phyloP scores from a whole-genome alignment of 1,140 invertebrate genomes.

The Meloidogyne floridensis region DNA sequence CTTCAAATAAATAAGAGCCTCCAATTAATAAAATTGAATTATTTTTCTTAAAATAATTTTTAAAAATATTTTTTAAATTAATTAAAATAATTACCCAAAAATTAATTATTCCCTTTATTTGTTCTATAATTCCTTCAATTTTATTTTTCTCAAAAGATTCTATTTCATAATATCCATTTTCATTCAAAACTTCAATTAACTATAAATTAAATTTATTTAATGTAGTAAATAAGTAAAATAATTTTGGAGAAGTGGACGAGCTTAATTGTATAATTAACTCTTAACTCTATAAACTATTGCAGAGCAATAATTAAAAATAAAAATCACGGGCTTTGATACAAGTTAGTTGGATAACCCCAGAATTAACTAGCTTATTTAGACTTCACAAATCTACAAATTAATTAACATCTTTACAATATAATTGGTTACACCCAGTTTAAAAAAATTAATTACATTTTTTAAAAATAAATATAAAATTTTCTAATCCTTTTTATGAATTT shows the following conservation, averaged over 20 bases:
- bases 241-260: too few relatives aligned
- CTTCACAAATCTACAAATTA: too few relatives aligned
- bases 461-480: neutral
- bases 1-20: neutral
- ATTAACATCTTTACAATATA: too few relatives aligned
- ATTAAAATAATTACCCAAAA: neutral
- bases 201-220: neutral
- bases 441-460: neutral
- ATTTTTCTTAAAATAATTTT: neutral
- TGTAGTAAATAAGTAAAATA: too few relatives aligned
- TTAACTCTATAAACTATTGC: too few relatives aligned
- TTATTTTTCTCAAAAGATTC: neutral
- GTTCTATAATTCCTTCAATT: neutral
- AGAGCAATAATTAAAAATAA: too few relatives aligned
- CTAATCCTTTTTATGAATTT: neutral
- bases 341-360: too few relatives aligned
- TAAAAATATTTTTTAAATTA: neutral
- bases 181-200: neutral
- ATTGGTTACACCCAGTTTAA: too few relatives aligned
- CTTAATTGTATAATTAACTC: too few relatives aligned
- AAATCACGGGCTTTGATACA: too few relatives aligned
- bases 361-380: too few relatives aligned
- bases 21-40: neutral
- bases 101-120: neutral
- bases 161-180: neutral